Base-by-base conservation (phyloP, 1,140 invertebrate species). In the Lepidotrigona ventralis region DNA sequence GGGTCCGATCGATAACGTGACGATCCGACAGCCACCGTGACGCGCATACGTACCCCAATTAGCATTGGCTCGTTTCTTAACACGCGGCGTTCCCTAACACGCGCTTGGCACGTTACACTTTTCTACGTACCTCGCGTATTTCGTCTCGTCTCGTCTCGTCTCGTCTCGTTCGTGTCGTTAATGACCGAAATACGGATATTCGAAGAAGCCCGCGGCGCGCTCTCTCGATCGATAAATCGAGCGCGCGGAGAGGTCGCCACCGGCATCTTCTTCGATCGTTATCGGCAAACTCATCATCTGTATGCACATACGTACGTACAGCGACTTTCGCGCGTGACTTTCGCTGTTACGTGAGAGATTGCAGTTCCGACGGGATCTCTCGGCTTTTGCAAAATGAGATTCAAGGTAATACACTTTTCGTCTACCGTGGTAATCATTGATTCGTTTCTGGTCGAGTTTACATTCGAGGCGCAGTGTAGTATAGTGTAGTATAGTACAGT, bases 1-100 rank as follows among this genome's bases (percentile, higher is more conserved):
- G 84, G 88, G 88, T 93, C 86, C 88, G 89, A 89, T 93, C 90
- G 90, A 91, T 93, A 91, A 90, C 89, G 89, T 90, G 86, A 91
- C 78, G 68, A 86, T 90, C 72, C 85, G 78, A 86, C 87, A 85
- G 79, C 79, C 73, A 84, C 78, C 75, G 73, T 84, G 74, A 84
- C 66, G 66, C 82, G 71, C 69, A 84, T 88, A 87, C 74, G 69
- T 83, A 83, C 58, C 81, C 77, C 77, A 79, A 83, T 83, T 83
- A 83, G 69, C 77, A 66, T 83, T 29, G 68, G 29, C 69, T 46
- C 8, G 70, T 72, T 72, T 51, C 82, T 66, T 15, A 29, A 69
- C 81, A 70, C 66, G 53, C 72, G 39, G 39, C 69, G 33, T 33
- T 33, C 5, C 33, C n/a, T 4, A 72, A 33, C 33, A n/a, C 33